Conservation (phyloP, 2,113 vertebrate species). For the Catharus bicknelli region DNA sequence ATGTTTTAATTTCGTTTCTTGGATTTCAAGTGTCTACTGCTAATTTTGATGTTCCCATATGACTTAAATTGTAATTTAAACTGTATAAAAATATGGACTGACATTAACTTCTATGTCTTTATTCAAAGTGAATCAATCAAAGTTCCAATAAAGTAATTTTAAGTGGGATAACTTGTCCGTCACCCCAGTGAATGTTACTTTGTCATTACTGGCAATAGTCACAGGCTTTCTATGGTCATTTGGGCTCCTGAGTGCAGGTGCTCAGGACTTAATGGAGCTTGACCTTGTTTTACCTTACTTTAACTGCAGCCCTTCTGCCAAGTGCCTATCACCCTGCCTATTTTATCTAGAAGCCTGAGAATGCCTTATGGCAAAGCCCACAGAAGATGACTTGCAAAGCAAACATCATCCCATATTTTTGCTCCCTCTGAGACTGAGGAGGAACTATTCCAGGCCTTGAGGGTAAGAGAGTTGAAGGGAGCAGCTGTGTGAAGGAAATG, state of each 20-base stretch:
- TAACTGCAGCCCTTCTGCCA: not conserved
- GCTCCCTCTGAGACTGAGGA: too few species aligned
- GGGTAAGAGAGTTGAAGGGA: not conserved
- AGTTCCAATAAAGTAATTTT: not conserved
- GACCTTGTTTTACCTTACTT: not conserved
- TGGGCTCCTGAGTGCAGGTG: not conserved
- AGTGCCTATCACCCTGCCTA: not conserved
- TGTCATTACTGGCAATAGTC: not conserved
- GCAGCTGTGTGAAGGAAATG: not conserved
- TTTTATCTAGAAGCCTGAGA: not conserved
- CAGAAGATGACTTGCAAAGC: not conserved
- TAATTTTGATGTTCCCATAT: not conserved
- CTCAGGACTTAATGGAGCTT: not conserved
- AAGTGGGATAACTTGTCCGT: not conserved
- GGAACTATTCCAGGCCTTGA: not conserved
- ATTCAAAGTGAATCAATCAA: not conserved
- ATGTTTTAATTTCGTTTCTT: not conserved
- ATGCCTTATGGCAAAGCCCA: rapidly evolving
- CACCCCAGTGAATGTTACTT: not conserved
- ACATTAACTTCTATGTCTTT: not conserved
- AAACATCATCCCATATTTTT: not conserved
- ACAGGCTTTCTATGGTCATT: not conserved
- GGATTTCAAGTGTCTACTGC: not conserved
- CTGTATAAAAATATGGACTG: not conserved
- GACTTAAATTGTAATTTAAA: not conserved